Conservation (phyloP, 2,113 vertebrate species). For the Pachypanchax playfairii region DNA sequence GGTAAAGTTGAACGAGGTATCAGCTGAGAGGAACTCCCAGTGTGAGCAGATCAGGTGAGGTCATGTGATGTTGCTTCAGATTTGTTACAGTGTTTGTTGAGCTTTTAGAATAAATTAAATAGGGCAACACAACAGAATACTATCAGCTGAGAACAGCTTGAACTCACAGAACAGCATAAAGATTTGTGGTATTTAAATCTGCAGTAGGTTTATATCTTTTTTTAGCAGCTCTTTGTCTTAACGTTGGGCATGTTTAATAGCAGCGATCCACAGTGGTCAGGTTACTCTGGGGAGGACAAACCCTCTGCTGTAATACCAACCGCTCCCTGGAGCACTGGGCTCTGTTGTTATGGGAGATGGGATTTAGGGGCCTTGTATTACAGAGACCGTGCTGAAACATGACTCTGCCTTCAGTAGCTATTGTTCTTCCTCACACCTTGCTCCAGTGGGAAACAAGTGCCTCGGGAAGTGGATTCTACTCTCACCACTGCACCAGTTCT, state of each 20-base stretch:
- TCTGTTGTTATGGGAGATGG: constrained; percentile 60
- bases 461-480: constrained; percentile 29
- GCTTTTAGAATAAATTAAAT: no score
- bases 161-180: neutral
- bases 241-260: neutral
- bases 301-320: neutral
- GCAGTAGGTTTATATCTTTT: neutral
- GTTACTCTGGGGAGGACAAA: constrained; percentile 22
- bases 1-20: no score
- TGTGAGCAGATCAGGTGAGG: no score
- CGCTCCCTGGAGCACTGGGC: constrained; percentile 10
- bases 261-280: constrained; percentile 17
- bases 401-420: constrained; percentile 39
- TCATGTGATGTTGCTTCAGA: no score
- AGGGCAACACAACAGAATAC: no score
- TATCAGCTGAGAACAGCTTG: neutral
- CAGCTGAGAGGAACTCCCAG: no score
- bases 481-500: constrained; percentile 39
- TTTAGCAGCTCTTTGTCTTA: constrained; percentile 12
- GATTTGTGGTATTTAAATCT: neutral
- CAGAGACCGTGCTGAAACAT: constrained; percentile 51
- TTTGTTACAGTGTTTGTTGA: no score
- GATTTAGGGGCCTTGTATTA: constrained; percentile 45
- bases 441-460: constrained; percentile 29
- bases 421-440: constrained; percentile 58